Percentiles rank a stretch among this genome's conserved stretches.
phyloP scores from a whole-genome alignment of 2,797 vertebrate species.

The Dallia pectoralis region DNA sequence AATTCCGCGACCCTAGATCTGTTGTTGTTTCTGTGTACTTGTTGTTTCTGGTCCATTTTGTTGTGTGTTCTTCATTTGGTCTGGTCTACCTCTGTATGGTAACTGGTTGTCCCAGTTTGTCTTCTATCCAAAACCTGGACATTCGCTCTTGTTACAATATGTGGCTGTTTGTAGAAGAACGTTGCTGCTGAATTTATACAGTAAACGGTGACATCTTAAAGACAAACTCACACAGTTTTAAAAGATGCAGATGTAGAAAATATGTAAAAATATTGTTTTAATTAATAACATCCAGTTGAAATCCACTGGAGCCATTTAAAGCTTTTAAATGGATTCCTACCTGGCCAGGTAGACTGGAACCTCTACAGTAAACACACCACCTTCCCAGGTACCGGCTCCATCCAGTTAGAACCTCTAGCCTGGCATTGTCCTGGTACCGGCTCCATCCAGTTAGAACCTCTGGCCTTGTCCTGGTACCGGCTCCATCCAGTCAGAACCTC shows the following conservation, averaged over 20 bases:
- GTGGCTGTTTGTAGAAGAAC: slow-evolving; percentile 26
- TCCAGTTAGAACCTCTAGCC: no score
- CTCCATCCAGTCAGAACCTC: no score
- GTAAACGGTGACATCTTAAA: not conserved
- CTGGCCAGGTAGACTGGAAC: no score
- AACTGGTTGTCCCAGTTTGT: not conserved
- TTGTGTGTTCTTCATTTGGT: slow-evolving; percentile 55
- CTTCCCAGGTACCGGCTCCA: no score
- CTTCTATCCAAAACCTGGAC: slow-evolving; percentile 17
- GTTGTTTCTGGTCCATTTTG: slow-evolving; percentile 60
- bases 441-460: no score
- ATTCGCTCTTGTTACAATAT: slow-evolving; percentile 24
- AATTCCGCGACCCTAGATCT: no score
- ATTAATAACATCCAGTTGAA: slow-evolving; percentile 17
- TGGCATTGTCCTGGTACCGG: no score
- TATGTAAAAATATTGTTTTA: slow-evolving; percentile 22
- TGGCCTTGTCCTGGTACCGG: no score
- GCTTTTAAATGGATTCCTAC: no score
- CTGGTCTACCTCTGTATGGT: slow-evolving; percentile 42
- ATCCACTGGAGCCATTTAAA: not conserved
- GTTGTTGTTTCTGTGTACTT: slow-evolving; percentile 29
- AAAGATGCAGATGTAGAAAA: slow-evolving; percentile 11
- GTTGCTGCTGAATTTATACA: not conserved
- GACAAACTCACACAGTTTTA: slow-evolving; percentile 30
- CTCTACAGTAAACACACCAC: no score